Evolutionary conservation across 2,888 invertebrate species (phyloP), one percentile per base, ranked within the genome.

Genomic region (Cyrtodaria siliqua): DNA sequence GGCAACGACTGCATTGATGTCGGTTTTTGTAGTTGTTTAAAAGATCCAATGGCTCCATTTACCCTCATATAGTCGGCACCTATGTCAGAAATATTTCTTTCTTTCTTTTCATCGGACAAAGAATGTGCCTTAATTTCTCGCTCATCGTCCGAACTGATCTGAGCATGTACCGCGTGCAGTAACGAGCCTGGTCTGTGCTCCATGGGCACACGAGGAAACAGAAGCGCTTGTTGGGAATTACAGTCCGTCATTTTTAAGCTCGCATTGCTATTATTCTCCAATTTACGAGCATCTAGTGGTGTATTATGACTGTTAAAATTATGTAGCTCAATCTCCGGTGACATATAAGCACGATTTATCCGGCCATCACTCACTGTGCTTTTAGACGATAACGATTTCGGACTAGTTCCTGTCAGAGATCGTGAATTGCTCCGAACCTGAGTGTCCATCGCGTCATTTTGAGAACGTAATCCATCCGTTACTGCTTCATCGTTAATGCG

Each of bases 1-100:
- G 98, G 97, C 94, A 98, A 97, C 95, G 98, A 98, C 94, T 97
- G 96, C 89, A 89, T 89, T 94, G 98, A 98, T 94, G 87, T 97
- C 94, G 98, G 98, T 95, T 98, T 98, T 95, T 98, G 97, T 94
- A 98, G 96, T 96, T 98, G 98, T 94, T 97, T 97, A 94, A 98
- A 98, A 92, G 97, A 97, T 88, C 97, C 95, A 95, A 98, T 97
- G 90, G 98, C 98, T 83, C 98, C 99, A 94, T 98, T 98, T 94
- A 98, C 97, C 91, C 98, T 95, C 88, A 98, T 95, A 71, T 98
- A 98, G 94, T 98, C 98, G 60, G 97, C 97, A 24, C 98, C 98
- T 90, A 99, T 98, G 92, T 97, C 97, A 56, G 98, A 98, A 82
- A 98, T 97, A 84, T 84, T 79, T 47, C 82, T 83, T 49, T 84